phyloP scores from a whole-genome alignment of 2,888 invertebrate species.

The Andrena bucephala region DNA sequence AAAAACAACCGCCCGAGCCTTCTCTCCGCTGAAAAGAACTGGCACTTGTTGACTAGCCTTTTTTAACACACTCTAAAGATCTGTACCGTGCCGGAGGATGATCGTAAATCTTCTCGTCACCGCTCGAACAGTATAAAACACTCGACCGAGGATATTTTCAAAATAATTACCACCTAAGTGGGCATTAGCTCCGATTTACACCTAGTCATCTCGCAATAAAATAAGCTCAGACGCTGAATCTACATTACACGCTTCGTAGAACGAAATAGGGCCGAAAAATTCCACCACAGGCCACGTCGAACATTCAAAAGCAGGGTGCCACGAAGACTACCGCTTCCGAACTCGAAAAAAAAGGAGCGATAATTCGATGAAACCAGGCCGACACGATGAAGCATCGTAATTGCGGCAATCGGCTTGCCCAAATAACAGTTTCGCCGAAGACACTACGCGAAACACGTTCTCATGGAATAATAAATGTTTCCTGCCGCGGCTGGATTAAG shows the following conservation, averaged over 20 bases:
- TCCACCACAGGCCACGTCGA: not conserved
- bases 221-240: too few relatives aligned
- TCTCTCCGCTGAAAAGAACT: not conserved
- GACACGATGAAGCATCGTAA: constrained; percentile 12
- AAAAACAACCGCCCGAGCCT: constrained; percentile 15
- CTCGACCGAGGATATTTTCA: too few relatives aligned
- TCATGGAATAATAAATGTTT: constrained; percentile 49
- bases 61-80: constrained; percentile 1
- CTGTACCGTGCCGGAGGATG: not conserved
- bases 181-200: too few relatives aligned
- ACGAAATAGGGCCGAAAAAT: too few relatives aligned
- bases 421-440: constrained; percentile 36
- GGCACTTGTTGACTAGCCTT: constrained; percentile 11
- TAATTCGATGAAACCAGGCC: constrained; percentile 5
- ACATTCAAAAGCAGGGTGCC: not conserved
- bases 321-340: not conserved
- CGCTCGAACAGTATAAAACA: not conserved
- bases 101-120: constrained; percentile 21
- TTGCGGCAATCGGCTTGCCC: constrained; percentile 16
- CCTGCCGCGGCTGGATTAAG: constrained; percentile 50
- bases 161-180: too few relatives aligned
- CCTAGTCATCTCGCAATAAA: too few relatives aligned
- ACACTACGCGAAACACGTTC: constrained; percentile 26
- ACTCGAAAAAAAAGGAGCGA: not conserved
- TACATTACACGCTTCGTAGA: too few relatives aligned